These are phyloP conservation scores for Amiota minor DNA, from an alignment of 2,888 invertebrate species.

Conservation along the genomic window DNA sequence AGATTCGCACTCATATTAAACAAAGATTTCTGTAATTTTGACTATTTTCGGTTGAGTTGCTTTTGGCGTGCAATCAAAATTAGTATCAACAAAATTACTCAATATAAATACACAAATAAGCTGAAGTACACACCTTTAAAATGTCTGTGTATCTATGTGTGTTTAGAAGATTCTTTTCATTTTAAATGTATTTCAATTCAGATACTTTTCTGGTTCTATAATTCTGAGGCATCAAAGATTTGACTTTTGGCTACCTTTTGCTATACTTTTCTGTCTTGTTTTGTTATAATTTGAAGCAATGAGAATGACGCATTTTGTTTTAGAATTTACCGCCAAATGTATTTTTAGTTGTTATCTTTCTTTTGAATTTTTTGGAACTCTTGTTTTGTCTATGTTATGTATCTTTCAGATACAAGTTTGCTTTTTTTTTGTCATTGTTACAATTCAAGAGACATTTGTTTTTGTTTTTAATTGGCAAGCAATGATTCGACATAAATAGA, in stretches of 20 bases:
- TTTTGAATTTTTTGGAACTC: constrained; percentile 6
- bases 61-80: not conserved
- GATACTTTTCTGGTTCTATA: not conserved
- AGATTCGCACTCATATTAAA: not conserved
- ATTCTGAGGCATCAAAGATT: not conserved
- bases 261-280: constrained; percentile 45
- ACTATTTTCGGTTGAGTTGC: constrained; percentile 2
- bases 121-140: too few species aligned
- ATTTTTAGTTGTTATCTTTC: constrained; percentile 45
- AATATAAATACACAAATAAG: too few species aligned
- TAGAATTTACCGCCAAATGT: constrained; percentile 46
- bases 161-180: too few species aligned
- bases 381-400: too few species aligned
- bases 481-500: not conserved
- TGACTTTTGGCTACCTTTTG: constrained; percentile 14
- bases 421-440: not conserved
- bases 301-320: constrained; percentile 55
- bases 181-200: too few species aligned
- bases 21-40: constrained; percentile 4
- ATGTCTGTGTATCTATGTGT: too few species aligned
- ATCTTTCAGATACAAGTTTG: too few species aligned
- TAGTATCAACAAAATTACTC: not conserved
- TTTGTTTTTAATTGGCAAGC: constrained; percentile 33
- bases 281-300: constrained; percentile 47
- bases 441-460: constrained; percentile 44